Evolutionary conservation across 2,113 vertebrate genomes (phyloP).

Genomic region (Glaucomys volans): DNA sequence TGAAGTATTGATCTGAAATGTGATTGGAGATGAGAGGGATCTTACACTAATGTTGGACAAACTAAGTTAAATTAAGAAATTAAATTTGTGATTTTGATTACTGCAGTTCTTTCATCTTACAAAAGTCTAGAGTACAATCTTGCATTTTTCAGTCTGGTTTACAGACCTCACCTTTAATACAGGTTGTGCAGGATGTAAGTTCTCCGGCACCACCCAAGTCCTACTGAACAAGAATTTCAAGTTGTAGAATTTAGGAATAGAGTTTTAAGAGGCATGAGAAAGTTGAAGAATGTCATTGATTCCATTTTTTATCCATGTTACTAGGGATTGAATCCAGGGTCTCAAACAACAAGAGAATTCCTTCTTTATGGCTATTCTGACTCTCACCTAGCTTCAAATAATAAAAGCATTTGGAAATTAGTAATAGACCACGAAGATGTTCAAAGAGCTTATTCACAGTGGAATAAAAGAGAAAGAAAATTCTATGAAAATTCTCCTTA

Average conservation of each 20-base stretch:
- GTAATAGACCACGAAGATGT: neutral
- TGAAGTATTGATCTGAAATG: neutral
- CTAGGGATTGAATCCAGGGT: too few relatives aligned
- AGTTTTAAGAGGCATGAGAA: neutral
- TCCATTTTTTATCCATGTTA: neutral
- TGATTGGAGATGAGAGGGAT: neutral
- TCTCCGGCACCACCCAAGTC: neutral
- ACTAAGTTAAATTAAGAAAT: neutral
- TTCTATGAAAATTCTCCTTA: neutral
- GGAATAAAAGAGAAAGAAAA: neutral
- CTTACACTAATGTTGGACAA: neutral
- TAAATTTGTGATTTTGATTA: neutral
- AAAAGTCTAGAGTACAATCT: neutral
- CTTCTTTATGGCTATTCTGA: neutral
- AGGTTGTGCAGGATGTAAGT: neutral
- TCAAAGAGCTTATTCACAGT: neutral
- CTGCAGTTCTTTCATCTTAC: neutral
- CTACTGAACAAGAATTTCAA: neutral
- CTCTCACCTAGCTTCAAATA: neutral
- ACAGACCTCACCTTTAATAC: neutral
- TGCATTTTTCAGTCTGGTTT: neutral
- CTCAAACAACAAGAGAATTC: too few relatives aligned
- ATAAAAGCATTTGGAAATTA: neutral
- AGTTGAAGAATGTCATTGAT: neutral
- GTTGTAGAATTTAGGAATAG: neutral